These are phyloP conservation scores for Bombus haemorrhoidalis DNA, from an alignment of 1,140 invertebrate species.

Conservation along the genomic window DNA sequence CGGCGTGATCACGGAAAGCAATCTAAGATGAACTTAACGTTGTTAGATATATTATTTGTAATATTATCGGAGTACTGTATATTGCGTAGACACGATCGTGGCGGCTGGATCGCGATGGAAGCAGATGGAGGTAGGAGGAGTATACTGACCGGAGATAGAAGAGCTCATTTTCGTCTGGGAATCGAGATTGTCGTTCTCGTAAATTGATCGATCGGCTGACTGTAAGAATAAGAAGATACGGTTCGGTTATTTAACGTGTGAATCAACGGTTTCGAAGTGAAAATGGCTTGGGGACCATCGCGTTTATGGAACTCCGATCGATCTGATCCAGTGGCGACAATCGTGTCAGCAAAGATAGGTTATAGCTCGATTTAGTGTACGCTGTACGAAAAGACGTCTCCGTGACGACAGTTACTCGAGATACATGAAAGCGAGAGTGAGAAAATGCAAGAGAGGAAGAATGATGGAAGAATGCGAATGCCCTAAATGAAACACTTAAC, in stretches of 20 bases:
- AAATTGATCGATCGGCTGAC: not conserved
- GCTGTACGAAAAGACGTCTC: conserved; percentile 70
- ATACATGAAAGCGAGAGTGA: conserved; percentile 25
- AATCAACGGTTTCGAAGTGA: not conserved
- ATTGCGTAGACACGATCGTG: conserved; percentile 71
- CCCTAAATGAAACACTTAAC: conserved; percentile 71
- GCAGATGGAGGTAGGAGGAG: not conserved
- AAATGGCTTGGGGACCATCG: conserved; percentile 45
- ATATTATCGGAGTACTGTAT: conserved; percentile 77
- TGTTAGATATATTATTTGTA: conserved; percentile 82
- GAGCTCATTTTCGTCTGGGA: not conserved
- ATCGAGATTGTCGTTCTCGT: conserved; percentile 14
- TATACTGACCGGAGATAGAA: not conserved
- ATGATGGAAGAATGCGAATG: conserved; percentile 12
- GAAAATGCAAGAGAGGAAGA: not conserved
- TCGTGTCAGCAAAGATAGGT: conserved; percentile 63
- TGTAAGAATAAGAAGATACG: too few relatives aligned
- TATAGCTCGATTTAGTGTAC: conserved; percentile 74
- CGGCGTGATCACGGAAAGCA: conserved; percentile 80
- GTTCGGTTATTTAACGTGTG: not conserved
- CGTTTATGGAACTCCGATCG: conserved; percentile 29
- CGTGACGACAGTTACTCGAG: conserved; percentile 70
- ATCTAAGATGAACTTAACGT: conserved; percentile 80
- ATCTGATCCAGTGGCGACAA: conserved; percentile 69
- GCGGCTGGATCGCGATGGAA: conserved; percentile 54